Evolutionary conservation across 2,888 invertebrate genomes (phyloP).

Genomic region (Scotopteryx bipunctaria): DNA sequence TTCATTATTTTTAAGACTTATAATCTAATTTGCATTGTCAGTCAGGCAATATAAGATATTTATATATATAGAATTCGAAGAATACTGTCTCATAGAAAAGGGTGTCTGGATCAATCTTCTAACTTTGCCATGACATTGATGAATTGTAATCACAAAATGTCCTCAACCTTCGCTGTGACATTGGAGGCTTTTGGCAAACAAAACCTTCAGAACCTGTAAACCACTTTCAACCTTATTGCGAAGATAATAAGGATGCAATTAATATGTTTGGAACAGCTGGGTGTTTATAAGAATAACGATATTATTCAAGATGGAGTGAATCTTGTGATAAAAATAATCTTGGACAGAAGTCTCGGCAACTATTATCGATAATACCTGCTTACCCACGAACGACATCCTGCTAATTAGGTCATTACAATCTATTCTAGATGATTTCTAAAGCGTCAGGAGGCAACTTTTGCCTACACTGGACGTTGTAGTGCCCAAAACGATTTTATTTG

Average conservation of each 20-base stretch:
- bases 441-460: too few relatives aligned
- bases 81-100: too few relatives aligned
- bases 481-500: too few relatives aligned
- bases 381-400: too few relatives aligned
- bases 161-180: conserved; percentile 19
- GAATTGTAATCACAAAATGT: conserved; percentile 8
- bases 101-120: neutral
- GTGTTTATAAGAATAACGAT: neutral
- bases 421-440: too few relatives aligned
- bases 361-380: too few relatives aligned
- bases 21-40: too few relatives aligned
- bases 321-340: conserved; percentile 5
- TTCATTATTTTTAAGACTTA: too few relatives aligned
- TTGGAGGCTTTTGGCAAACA: conserved; percentile 16
- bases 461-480: too few relatives aligned
- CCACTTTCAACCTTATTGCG: neutral
- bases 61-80: too few relatives aligned
- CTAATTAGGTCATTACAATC: too few relatives aligned
- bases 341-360: neutral
- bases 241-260: neutral
- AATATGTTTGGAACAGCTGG: neutral
- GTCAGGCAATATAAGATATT: too few relatives aligned
- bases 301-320: neutral
- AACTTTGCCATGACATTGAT: conserved; percentile 19
- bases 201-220: neutral